A percentile compares a stretch with the other conserved stretches of the same genome.
Evolutionary conservation across 2,797 vertebrate genomes (phyloP).

Genomic region (Bovichtus diacanthus): DNA sequence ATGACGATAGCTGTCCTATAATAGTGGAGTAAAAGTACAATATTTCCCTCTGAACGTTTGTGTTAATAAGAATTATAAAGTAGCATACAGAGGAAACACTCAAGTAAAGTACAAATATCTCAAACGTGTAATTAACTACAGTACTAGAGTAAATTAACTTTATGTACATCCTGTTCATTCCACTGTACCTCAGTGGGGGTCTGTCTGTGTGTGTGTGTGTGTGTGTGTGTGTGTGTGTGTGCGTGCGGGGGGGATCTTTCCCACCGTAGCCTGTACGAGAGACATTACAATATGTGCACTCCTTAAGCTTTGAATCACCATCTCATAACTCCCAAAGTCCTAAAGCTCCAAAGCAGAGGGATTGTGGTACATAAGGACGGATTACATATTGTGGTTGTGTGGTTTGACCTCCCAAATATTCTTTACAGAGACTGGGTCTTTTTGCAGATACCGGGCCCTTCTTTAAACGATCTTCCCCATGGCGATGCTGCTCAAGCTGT

Average conservation of each 20-base stretch:
- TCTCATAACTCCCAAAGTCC: constrained; percentile 57
- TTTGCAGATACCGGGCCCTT: constrained; percentile 17
- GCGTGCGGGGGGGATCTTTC: constrained; percentile 46
- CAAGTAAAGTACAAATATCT: not conserved
- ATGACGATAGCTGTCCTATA: not conserved
- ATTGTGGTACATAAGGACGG: constrained; percentile 28
- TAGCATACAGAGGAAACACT: not conserved
- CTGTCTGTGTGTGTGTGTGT: not conserved
- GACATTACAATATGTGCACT: constrained; percentile 36
- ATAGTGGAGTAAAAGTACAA: not conserved
- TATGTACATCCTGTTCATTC: not conserved
- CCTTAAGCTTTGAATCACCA: constrained; percentile 40
- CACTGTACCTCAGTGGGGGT: not conserved
- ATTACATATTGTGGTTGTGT: constrained; percentile 17
- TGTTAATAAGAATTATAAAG: not conserved
- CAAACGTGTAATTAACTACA: not conserved
- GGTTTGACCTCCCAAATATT: constrained; percentile 35
- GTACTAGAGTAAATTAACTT: not conserved
- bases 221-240: not conserved
- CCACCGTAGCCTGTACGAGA: constrained; percentile 39
- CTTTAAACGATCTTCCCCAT: constrained; percentile 28
- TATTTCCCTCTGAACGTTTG: not conserved
- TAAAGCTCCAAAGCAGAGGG: constrained; percentile 40
- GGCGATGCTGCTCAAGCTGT: constrained; percentile 4
- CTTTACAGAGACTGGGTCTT: constrained; percentile 31